Base-by-base conservation (phyloP, 2,888 invertebrate species). In the Plemyria rubiginata region DNA sequence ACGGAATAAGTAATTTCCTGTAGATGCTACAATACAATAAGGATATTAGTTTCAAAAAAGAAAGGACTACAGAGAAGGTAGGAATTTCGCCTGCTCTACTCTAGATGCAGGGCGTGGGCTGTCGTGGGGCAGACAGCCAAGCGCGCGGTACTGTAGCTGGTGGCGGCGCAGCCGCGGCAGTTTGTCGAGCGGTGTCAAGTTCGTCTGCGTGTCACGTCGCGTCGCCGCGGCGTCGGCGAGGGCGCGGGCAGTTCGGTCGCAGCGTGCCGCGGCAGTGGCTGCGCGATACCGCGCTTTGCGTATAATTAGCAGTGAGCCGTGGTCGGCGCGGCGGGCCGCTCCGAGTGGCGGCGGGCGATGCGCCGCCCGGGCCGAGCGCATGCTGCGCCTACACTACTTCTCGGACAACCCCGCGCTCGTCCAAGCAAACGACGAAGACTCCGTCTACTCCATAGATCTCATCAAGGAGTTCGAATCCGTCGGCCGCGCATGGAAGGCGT, bases 401-500 rank as follows among this genome's bases (percentile, higher is more conserved):
- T 97, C 97, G 84, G 96, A 96, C 94, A 94, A 95, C 91, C 95
- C 95, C 86, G 94, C 95, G 86, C 93, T 96, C 94, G 85, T 94
- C 94, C 87, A 90, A 90, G 87, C 93, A 92, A 92, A 94, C 83
- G 93, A 87, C 79, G 92, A 94, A 78, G 92, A 92, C 72, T 90
- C 94, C 72, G 96, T 96, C 78, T 96, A 97, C 91, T 95, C 96
- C 72, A 93, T 96, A 86, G 97, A 96, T 85, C 95, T 96, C 86
- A 97, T 97, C 92, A 97, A 97, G 93, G 97, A 97, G 91, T 97
- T 97, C 88, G 97, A 97, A 82, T 94, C 95, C 70, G 94, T 96
- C 75, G 95, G 96, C 74, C 95, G 95, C 72, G 95, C 95, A 62
- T 96, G 96, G 94, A 96, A 96, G 88, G 95, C 95, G 78, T 95